Conservation (phyloP, 2,797 vertebrate species). For the Enteromius treurensis region DNA sequence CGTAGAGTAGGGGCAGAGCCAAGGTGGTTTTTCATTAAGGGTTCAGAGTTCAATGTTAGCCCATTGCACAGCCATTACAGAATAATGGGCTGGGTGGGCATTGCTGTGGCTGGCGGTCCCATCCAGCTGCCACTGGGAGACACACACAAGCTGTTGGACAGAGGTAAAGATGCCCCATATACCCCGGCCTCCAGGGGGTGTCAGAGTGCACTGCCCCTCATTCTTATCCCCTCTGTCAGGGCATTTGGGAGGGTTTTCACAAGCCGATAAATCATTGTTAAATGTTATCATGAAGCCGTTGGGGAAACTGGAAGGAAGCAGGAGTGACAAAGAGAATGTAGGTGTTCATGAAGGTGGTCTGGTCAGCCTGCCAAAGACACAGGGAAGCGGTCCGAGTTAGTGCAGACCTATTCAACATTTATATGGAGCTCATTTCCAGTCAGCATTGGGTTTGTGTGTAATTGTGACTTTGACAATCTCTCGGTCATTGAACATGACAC, state of each 20-base stretch:
- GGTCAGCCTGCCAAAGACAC: slow-evolving; percentile 14
- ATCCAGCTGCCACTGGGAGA: slow-evolving; percentile 82
- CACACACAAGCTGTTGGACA: slow-evolving; percentile 75
- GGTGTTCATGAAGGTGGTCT: slow-evolving; percentile 7
- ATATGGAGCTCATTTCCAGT: slow-evolving; percentile 8
- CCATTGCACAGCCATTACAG: slow-evolving; percentile 64
- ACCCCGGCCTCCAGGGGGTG: slow-evolving; percentile 61
- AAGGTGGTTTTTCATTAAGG: slow-evolving; percentile 54
- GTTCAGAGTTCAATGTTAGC: slow-evolving; percentile 79
- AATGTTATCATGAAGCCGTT: slow-evolving; percentile 38
- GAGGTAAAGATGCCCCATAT: slow-evolving; percentile 63
- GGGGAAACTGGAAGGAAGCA: slow-evolving; percentile 33
- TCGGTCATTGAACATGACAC: slow-evolving; percentile 31
- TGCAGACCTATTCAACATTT: neutral
- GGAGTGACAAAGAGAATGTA: slow-evolving; percentile 25
- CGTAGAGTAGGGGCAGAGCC: slow-evolving; percentile 31
- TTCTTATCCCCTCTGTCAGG: slow-evolving; percentile 67
- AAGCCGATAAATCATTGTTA: slow-evolving; percentile 66
- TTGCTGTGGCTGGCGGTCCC: slow-evolving; percentile 66
- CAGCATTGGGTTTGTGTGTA: neutral
- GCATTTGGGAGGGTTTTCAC: slow-evolving; percentile 48
- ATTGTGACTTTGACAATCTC: slow-evolving; percentile 22
- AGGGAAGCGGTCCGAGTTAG: neutral
- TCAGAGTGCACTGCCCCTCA: slow-evolving; percentile 59
- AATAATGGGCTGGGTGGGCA: slow-evolving; percentile 69